Evolutionary conservation across 2,113 vertebrate species (phyloP).

Genomic region (Gymnarchus niloticus): DNA sequence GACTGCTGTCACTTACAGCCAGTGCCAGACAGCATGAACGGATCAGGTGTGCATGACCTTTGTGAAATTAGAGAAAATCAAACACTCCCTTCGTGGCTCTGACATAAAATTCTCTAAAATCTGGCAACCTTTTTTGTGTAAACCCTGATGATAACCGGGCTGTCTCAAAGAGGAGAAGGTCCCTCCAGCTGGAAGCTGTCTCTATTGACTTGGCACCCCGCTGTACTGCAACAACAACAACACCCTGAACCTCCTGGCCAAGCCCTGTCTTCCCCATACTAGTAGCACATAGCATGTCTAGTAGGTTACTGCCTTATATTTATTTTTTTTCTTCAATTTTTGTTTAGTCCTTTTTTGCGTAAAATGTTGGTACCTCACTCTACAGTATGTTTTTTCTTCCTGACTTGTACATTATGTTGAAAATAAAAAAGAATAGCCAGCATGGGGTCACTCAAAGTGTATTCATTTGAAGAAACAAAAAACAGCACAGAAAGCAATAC

Average conservation of each 20-base stretch:
- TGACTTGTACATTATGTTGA: neutral
- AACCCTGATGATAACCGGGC: neutral
- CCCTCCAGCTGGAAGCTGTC: neutral
- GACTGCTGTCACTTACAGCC: neutral
- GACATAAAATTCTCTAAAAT: neutral
- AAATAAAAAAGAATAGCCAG: too few relatives aligned
- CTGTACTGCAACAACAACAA: neutral
- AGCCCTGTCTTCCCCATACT: too few relatives aligned
- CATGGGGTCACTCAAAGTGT: too few relatives aligned
- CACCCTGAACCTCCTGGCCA: neutral
- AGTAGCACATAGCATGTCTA: too few relatives aligned
- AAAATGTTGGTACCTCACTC: too few relatives aligned
- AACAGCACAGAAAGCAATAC: too few relatives aligned
- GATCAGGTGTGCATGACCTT: constrained; percentile 29
- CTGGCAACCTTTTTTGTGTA: neutral
- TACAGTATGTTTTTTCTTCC: neutral
- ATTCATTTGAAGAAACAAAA: too few relatives aligned
- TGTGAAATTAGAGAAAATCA: too few relatives aligned
- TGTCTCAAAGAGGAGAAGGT: too few relatives aligned
- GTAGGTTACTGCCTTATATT: too few relatives aligned
- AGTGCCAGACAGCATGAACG: neutral
- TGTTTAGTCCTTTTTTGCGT: neutral
- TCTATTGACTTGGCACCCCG: neutral
- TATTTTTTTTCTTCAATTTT: neutral
- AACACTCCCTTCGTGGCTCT: neutral